A percentile compares a stretch with the other conserved stretches of the same genome.
phyloP scores from a whole-genome alignment of 1,140 invertebrate species.

The Drosophila eugracilis region DNA sequence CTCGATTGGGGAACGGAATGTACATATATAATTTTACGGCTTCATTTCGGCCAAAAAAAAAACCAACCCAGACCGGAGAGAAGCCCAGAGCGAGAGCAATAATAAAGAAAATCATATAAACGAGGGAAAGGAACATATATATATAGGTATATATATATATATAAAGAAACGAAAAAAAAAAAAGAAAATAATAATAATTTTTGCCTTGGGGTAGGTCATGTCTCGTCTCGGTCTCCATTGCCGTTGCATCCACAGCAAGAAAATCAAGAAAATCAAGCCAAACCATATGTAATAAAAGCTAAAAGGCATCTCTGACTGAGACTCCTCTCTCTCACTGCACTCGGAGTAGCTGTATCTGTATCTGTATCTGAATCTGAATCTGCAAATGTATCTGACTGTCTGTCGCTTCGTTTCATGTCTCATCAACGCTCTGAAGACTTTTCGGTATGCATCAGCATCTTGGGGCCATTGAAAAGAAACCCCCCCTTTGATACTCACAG shows the following conservation, averaged over 20 bases:
- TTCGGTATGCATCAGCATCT: slow-evolving; percentile 62
- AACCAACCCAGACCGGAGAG: slow-evolving; percentile 59
- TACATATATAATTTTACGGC: slow-evolving; percentile 72
- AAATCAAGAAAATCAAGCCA: no score
- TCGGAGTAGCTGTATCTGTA: slow-evolving; percentile 22
- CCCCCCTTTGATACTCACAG: background rate
- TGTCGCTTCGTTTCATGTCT: slow-evolving; percentile 65
- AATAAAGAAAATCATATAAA: slow-evolving; percentile 61
- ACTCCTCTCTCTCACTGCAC: slow-evolving; percentile 20
- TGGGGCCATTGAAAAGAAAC: slow-evolving; percentile 33
- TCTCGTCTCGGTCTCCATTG: slow-evolving; percentile 43
- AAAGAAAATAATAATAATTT: slow-evolving; percentile 74
- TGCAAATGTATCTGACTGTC: slow-evolving; percentile 9
- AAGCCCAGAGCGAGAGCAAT: slow-evolving; percentile 55
- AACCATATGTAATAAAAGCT: slow-evolving; percentile 69
- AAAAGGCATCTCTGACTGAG: slow-evolving; percentile 54
- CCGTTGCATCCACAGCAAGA: slow-evolving; percentile 24
- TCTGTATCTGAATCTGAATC: slow-evolving; percentile 20
- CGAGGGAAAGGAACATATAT: slow-evolving; percentile 18
- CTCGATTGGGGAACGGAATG: slow-evolving; percentile 12
- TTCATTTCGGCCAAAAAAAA: slow-evolving; percentile 64
- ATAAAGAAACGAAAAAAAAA: slow-evolving; percentile 30
- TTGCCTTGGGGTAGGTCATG: slow-evolving; percentile 78
- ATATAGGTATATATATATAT: slow-evolving; percentile 3
- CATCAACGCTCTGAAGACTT: slow-evolving; percentile 57